Evolutionary conservation across 1,140 invertebrate species (phyloP).

Genomic region (Drosophila trapezifrons): DNA sequence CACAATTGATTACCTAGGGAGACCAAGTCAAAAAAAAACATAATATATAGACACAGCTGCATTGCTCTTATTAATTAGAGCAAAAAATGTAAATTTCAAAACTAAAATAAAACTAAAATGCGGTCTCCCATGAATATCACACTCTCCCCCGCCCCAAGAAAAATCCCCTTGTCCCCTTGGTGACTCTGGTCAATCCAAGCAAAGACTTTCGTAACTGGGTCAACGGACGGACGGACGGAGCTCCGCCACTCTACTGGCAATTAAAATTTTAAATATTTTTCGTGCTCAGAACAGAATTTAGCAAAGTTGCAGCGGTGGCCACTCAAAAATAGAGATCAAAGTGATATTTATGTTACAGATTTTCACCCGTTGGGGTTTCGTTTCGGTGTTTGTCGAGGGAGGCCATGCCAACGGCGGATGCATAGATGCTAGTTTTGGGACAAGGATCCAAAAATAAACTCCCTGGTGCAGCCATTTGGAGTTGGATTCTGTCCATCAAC

Average conservation of each 20-base stretch:
- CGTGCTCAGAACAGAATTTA: conserved; percentile 26
- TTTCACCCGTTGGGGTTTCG: conserved; percentile 16
- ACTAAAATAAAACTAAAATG: conserved; percentile 8
- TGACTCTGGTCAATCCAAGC: conserved; percentile 12
- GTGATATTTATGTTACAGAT: conserved; percentile 46
- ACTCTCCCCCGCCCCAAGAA: background rate
- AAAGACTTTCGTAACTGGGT: conserved; percentile 38
- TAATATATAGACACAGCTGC: too few species aligned
- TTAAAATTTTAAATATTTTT: conserved; percentile 51
- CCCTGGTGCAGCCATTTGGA: conserved; percentile 42
- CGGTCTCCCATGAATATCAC: background rate
- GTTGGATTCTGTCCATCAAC: conserved; percentile 69
- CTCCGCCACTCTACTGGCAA: conserved; percentile 48
- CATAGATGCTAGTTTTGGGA: conserved; percentile 30
- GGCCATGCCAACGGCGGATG: conserved; percentile 26
- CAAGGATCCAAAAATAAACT: conserved; percentile 39
- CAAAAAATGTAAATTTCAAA: conserved; percentile 19
- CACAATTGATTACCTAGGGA: too few species aligned
- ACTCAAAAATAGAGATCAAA: conserved; percentile 71
- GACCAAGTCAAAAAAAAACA: too few species aligned
- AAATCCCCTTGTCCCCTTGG: conserved; percentile 8
- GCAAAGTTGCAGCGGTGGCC: conserved; percentile 30
- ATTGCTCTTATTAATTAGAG: background rate
- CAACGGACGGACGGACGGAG: conserved; percentile 16
- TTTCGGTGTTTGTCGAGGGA: conserved; percentile 2